Percentiles rank a stretch among this genome's conserved stretches.
phyloP scores from a whole-genome alignment of 2,797 vertebrate species.

The Schizothorax lantsangensis region DNA sequence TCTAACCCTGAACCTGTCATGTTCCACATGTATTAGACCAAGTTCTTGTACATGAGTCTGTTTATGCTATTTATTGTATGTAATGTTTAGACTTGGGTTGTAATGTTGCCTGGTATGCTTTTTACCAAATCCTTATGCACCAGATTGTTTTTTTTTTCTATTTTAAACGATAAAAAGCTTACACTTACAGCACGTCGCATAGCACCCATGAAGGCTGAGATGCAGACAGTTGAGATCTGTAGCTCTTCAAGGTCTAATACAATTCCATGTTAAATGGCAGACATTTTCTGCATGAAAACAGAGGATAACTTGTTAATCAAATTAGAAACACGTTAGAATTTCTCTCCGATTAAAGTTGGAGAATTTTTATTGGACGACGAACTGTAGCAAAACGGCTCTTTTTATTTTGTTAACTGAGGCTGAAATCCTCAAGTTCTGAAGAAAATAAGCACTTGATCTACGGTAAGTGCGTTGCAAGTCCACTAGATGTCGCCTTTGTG shows the following conservation, averaged over 20 bases:
- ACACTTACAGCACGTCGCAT: not conserved
- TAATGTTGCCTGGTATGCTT: not conserved
- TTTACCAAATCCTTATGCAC: not conserved
- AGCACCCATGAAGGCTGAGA: not conserved
- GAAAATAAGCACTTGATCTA: not conserved
- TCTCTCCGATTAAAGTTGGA: not conserved
- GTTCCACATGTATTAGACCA: slow-evolving; percentile 23
- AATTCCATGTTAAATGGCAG: not conserved
- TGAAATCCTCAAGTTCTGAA: not conserved
- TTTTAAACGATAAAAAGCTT: not conserved
- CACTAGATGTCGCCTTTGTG: slow-evolving; percentile 53
- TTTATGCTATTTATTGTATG: not conserved
- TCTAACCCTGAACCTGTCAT: slow-evolving; percentile 47
- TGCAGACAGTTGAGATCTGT: not conserved
- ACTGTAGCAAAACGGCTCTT: not conserved
- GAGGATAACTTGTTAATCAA: not conserved
- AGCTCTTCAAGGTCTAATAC: not conserved
- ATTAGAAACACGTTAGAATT: not conserved
- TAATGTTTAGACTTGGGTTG: not conserved
- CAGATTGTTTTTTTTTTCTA: not conserved
- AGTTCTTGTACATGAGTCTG: slow-evolving; percentile 19
- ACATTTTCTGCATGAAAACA: not conserved
- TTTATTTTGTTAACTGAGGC: not conserved
- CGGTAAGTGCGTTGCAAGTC: not conserved
- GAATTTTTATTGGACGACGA: not conserved